Evolutionary conservation across 2,113 vertebrate species (phyloP).

Genomic region (Riparia riparia): DNA sequence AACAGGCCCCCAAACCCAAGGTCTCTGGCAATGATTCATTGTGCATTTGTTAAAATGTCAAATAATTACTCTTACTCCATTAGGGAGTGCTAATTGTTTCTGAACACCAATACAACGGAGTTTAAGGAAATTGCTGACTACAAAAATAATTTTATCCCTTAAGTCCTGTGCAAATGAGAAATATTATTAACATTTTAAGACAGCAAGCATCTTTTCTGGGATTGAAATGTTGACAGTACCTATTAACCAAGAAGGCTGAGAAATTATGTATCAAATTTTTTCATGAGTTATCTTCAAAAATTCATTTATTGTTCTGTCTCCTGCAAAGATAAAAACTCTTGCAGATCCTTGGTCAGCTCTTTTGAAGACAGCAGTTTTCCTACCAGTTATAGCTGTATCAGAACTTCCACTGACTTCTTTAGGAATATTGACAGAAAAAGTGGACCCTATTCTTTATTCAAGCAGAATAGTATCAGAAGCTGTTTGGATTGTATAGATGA

Average conservation of each 20-base stretch:
- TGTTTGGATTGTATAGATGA: background rate
- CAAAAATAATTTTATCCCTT: constrained; percentile 14
- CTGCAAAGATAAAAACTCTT: background rate
- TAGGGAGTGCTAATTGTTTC: constrained; percentile 54
- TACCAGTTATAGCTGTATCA: background rate
- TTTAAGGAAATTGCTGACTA: constrained; percentile 30
- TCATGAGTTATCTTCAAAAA: background rate
- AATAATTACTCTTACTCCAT: constrained; percentile 50
- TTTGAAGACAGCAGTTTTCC: background rate
- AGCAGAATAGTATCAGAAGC: background rate
- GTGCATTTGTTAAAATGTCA: constrained; percentile 31
- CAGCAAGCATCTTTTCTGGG: background rate
- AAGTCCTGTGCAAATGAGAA: background rate
- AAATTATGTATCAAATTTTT: background rate
- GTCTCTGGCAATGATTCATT: constrained; percentile 35
- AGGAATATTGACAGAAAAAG: background rate
- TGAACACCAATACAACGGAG: constrained; percentile 14
- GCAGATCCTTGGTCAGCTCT: background rate
- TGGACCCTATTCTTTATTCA: background rate
- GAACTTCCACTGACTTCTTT: background rate
- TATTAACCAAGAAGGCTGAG: background rate
- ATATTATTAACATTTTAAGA: background rate
- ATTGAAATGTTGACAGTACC: background rate
- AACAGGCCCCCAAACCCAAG: background rate
- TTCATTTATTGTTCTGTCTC: background rate